Conservation (phyloP, 2,888 invertebrate genomes). For the Phyllotreta cruciferae region DNA sequence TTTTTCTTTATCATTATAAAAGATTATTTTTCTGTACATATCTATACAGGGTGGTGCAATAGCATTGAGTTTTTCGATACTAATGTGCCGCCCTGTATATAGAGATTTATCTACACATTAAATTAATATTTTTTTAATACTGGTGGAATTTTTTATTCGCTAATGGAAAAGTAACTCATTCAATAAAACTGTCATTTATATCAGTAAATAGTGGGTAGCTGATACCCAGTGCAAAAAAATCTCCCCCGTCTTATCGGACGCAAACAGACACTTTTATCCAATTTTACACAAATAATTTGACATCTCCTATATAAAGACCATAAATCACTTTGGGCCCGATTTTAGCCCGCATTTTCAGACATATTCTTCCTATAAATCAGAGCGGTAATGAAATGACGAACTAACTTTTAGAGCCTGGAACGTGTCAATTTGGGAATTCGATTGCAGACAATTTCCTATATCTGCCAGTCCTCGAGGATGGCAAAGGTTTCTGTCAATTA, state of each 20-base stretch:
- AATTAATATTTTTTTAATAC: no score
- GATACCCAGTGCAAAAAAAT: neutral
- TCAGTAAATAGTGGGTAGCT: no score
- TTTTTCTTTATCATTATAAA: no score
- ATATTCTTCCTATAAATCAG: constrained; percentile 16
- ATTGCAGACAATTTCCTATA: constrained; percentile 24
- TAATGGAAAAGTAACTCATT: no score
- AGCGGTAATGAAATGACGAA: constrained; percentile 23
- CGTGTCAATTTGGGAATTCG: constrained; percentile 24
- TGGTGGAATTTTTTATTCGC: no score
- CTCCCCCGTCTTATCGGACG: neutral
- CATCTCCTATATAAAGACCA: constrained; percentile 1
- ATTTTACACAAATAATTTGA: constrained; percentile 18
- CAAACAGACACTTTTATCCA: constrained; percentile 1
- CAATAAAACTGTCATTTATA: no score
- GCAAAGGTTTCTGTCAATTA: constrained; percentile 20
- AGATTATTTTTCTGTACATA: no score
- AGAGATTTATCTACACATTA: no score
- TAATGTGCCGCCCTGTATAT: no score
- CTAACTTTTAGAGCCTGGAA: constrained; percentile 21
- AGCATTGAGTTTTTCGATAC: no score
- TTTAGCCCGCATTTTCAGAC: constrained; percentile 9
- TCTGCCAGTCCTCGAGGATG: constrained; percentile 5
- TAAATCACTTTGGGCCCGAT: constrained; percentile 15
- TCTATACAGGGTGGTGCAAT: no score